These are phyloP conservation scores for Caloenas nicobarica DNA, from an alignment of 2,113 vertebrate species.

Conservation along the genomic window DNA sequence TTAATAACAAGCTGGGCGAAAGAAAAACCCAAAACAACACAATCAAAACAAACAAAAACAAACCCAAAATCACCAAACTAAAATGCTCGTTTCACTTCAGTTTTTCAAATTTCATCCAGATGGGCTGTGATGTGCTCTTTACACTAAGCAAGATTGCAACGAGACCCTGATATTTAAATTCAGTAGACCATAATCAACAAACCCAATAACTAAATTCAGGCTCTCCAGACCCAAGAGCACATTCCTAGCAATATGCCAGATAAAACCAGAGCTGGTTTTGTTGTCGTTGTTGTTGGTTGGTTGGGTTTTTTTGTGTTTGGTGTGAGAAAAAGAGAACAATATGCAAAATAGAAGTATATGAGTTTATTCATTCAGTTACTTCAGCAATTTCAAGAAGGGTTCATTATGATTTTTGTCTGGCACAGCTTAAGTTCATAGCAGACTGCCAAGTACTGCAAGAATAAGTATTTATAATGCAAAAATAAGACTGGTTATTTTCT, in stretches of 20 bases:
- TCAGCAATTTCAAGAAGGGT: neutral
- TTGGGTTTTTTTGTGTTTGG: neutral
- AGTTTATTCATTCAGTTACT: neutral
- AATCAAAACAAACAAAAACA: neutral
- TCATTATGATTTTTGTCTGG: neutral
- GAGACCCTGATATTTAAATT: neutral
- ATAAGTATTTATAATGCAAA: neutral
- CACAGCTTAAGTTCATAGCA: neutral
- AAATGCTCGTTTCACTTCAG: neutral
- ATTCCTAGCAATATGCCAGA: neutral
- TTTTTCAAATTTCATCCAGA: neutral
- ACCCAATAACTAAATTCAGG: neutral
- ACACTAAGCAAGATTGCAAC: neutral
- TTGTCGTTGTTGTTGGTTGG: neutral
- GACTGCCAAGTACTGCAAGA: neutral
- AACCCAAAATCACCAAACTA: neutral
- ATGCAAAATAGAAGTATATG: neutral
- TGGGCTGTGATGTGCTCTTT: neutral
- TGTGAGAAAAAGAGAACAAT: neutral
- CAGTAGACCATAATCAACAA: neutral
- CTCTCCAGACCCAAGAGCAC: neutral
- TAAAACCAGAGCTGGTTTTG: neutral
- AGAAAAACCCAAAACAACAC: too few relatives aligned
- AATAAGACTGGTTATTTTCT: neutral
- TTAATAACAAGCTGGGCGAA: neutral